Evolutionary conservation across 2,888 invertebrate species (phyloP), one percentile per base, ranked within the genome.

Genomic region (Sphinx pinastri): DNA sequence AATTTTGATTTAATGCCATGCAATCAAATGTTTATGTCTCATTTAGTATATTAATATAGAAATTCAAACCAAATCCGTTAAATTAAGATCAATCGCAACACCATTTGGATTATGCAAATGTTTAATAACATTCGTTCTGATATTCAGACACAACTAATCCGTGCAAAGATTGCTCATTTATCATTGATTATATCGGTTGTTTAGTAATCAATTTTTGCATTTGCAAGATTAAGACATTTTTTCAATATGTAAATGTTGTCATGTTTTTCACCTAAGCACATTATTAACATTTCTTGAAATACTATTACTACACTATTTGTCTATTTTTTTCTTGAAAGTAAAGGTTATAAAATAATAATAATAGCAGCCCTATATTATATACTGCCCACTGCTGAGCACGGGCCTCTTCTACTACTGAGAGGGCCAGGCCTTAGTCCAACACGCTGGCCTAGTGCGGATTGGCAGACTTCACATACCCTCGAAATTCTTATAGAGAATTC

Each of bases 81-180:
- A 63, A 63, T 63, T 63, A 19, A 13, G 47, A 63, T 63, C 47
- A 63, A 63, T 13, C 47, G 63, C 12, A 47, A 19, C 63, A 63
- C 49, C 47, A 19, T 49, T 63, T 63, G 19, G 63, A 63, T 63
- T 63, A 63, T 63, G 63, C 63, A 19, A 63, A 63, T 63, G 47
- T 63, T 19, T 12, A 70, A 69, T 47, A 68, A 80, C 63, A 63
- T 63, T 47, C 19, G 25, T 6, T 57, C 57, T 25, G 12, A 25
- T 25, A 57, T 19, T 25, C 13, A 25, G 6, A 57, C 57, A 25
- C 13, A 57, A 13, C 25, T 57, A 13, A 57, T 63, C 47, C 11
- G 13, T 47, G 13, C 16, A 47, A 49, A 63, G 47, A 49, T 63
- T 47, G 19, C 19, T 49, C 63, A 55, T 55, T 19, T 55, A 11